Base-by-base conservation (phyloP, 2,113 vertebrate genomes). In the Bombycilla garrulus region DNA sequence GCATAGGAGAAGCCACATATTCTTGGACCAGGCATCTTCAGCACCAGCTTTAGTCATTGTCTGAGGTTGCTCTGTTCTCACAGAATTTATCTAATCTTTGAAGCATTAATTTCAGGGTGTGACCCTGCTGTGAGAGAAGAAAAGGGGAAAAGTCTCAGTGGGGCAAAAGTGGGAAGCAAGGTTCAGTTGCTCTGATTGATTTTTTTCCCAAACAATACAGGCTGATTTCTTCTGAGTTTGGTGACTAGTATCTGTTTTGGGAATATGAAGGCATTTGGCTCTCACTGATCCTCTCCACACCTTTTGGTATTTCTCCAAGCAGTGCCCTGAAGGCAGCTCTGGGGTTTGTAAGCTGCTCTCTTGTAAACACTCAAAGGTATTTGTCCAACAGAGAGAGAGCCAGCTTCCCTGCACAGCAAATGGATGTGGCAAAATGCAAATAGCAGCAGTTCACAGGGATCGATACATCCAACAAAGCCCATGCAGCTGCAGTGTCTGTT, bases 371-470 rank as follows among this genome's bases (percentile, higher is more conserved):
- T 76, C 57, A 24, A 51, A 78, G 0, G 1, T 47, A 21, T 83
- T 88, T 91, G 40, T 44, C 23, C 11, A 60, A 79, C 54, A 92
- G 67, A 91, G 90, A 76, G n/a, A 74, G 23, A 47, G 17, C 12
- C 53, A 53, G 74, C 61, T 90, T 53, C 83, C 42, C 25, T 6
- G 28, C 15, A 35, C 18, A 60, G 64, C 69, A 54, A 29, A 50
- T 10, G 50, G 66, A n/a, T 47, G 25, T 18, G 42, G 62, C 40
- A 42, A 74, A 65, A 78, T 56, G n/a, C 67, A 86, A 82, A 82
- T 16, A 93, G 66, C 82, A 80, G 81, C 54, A 56, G 45, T 33
- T 95, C 88, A 77, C 66, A 42, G 38, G n/a, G 79, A 64, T 90
- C 64, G 4, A 48, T 73, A 33, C 10, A 1, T 6, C 12, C 69